Evolutionary conservation across 2,113 vertebrate genomes (phyloP).

Genomic region (Atrichornis clamosus): DNA sequence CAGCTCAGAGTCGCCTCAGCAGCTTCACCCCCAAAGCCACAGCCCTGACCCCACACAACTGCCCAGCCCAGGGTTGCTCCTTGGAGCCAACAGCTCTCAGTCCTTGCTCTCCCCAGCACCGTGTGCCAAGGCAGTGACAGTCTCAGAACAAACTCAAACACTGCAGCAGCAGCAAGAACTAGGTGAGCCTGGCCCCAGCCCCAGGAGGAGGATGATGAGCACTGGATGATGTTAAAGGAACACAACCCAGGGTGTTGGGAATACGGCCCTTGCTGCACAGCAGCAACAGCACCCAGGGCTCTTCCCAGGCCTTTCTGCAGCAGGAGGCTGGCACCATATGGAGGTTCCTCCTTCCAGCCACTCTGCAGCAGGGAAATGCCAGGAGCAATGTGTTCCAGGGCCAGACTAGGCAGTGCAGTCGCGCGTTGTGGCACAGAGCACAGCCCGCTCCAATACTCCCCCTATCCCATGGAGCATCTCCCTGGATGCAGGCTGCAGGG

Average conservation of each 20-base stretch:
- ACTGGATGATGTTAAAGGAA: neutral
- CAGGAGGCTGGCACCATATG: neutral
- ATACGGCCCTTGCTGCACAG: neutral
- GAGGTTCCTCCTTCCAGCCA: neutral
- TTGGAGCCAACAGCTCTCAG: neutral
- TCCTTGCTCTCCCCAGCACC: neutral
- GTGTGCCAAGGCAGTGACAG: neutral
- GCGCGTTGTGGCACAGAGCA: accelerated
- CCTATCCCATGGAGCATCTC: neutral
- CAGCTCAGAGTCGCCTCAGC: neutral
- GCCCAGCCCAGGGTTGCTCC: neutral
- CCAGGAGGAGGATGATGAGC: accelerated
- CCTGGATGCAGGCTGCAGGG: neutral
- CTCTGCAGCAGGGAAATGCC: neutral
- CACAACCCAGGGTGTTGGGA: neutral
- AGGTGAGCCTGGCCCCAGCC: neutral
- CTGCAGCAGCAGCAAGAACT: neutral
- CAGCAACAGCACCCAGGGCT: neutral
- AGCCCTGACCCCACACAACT: neutral
- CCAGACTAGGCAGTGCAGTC: neutral
- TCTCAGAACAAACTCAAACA: neutral
- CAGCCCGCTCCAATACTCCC: accelerated
- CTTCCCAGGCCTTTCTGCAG: neutral
- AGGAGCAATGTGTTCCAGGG: neutral
- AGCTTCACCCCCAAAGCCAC: neutral